Base-by-base conservation (phyloP, 2,113 vertebrate species). In the Aspiorhynchus laticeps region DNA sequence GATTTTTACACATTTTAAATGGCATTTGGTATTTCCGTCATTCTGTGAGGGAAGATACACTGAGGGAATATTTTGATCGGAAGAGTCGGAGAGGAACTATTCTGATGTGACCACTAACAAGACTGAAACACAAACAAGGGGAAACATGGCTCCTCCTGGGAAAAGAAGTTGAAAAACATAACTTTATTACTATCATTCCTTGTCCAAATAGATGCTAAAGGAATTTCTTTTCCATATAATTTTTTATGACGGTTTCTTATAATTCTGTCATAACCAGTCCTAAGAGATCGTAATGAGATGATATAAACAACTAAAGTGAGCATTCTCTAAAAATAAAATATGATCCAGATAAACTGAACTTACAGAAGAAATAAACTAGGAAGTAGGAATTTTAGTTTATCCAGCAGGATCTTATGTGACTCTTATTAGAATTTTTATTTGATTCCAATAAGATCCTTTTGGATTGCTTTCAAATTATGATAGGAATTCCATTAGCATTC, bases 51-150 rank as follows among this genome's bases (percentile, higher is more conserved):
- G 33, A 82, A 51, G 11, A 67, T 65, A 46, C 87, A 71, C 88
- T 78, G 38, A 87, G 87, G 87, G 77, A 85, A 86, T 85, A 88
- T 90, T 88, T 85, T 86, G 80, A 87, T 33, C 77, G 74, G 82
- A 89, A 77, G 80, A 46, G 17, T 51, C 75, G n/a, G 38, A 81
- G 38, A 73, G 53, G 80, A 82, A 82, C 80, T 81, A 41, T 46
- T 2, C 59, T 41, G 12, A 80, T 59, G 24, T 11, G 36, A 82
- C 38, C 9, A 41, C 36, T 61, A 77, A 83, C 74, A 85, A 88
- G 28, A 63, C 11, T 83, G 33, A n/a, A 56, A 80, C 67, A 28
- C 46, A 86, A 85, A 51, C 65, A 82, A 53, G 74, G 53, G 71
- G 73, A 85, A 86, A 26, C 31, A 61, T 7, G 4, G 61, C 41